phyloP scores from a whole-genome alignment of 2,888 invertebrate genomes.

The Nematopogon swammerdamellus region DNA sequence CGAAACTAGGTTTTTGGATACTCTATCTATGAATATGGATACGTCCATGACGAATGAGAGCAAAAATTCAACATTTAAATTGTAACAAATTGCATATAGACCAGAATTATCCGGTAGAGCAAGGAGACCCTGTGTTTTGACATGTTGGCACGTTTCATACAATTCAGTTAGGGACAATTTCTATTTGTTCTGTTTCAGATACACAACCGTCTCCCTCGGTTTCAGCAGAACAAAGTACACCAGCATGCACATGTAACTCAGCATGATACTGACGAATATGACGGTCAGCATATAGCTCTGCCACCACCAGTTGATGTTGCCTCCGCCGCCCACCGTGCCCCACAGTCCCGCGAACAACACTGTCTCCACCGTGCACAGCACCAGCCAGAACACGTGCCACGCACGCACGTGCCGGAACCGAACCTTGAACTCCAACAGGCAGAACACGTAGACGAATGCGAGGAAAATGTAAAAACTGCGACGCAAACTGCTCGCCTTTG shows the following conservation, averaged over 20 bases:
- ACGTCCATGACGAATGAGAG: too few species aligned
- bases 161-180: too few species aligned
- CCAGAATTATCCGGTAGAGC: too few species aligned
- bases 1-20: too few species aligned
- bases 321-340: conserved; percentile 30
- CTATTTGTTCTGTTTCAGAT: conserved; percentile 23
- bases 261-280: conserved; percentile 55
- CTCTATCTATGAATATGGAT: too few species aligned
- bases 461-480: conserved; percentile 65
- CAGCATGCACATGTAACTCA: conserved; percentile 59
- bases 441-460: conserved; percentile 71
- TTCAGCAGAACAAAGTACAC: conserved; percentile 63
- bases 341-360: conserved; percentile 67
- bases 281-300: conserved; percentile 61
- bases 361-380: conserved; percentile 64
- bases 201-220: conserved; percentile 57
- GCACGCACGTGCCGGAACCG: conserved; percentile 69
- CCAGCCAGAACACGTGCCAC: conserved; percentile 67
- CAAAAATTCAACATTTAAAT: too few species aligned
- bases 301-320: conserved; percentile 67
- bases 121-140: too few species aligned
- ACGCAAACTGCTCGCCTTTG: conserved; percentile 53
- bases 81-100: too few species aligned
- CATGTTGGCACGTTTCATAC: too few species aligned
- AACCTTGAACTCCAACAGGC: conserved; percentile 75